Percentiles rank a stretch among this genome's conserved stretches.
Evolutionary conservation across 2,797 vertebrate species (phyloP).

Genomic region (Allobates femoralis): DNA sequence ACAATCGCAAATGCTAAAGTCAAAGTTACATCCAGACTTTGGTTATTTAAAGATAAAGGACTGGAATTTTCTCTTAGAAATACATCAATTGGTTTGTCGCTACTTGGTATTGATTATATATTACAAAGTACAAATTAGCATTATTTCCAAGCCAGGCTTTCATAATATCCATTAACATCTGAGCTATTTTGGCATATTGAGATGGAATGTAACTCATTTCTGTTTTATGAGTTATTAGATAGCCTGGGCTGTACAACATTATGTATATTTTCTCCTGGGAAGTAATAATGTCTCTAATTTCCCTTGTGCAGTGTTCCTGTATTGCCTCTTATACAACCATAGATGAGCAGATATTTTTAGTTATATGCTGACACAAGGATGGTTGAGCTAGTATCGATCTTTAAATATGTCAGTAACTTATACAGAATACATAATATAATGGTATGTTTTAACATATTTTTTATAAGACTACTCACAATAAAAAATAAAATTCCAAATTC

Average conservation of each 20-base stretch:
- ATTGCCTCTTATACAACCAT: slow-evolving; percentile 11
- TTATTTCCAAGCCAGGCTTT: not conserved
- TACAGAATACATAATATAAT: slow-evolving; percentile 15
- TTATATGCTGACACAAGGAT: slow-evolving; percentile 12
- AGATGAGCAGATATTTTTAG: slow-evolving; percentile 21
- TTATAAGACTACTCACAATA: not conserved
- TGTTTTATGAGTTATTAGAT: slow-evolving; percentile 34
- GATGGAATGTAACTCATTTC: slow-evolving; percentile 41
- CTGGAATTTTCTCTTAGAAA: not conserved
- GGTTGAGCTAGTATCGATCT: slow-evolving; percentile 9
- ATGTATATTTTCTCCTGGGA: slow-evolving; percentile 47
- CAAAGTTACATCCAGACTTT: not conserved
- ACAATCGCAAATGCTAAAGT: not conserved
- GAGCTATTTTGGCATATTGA: slow-evolving; percentile 26
- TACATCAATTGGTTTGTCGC: not conserved
- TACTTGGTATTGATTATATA: not conserved
- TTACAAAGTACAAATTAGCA: slow-evolving; percentile 9
- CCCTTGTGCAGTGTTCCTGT: slow-evolving; percentile 14
- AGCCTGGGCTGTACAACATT: slow-evolving; percentile 22
- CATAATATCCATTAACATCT: not conserved
- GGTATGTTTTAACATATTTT: not conserved
- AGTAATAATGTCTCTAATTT: slow-evolving; percentile 32
- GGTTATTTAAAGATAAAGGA: slow-evolving; percentile 7
- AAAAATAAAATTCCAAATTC: not conserved
- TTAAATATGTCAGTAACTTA: slow-evolving; percentile 12